phyloP scores from a whole-genome alignment of 1,140 invertebrate species.

The Zaprionus ghesquierei region DNA sequence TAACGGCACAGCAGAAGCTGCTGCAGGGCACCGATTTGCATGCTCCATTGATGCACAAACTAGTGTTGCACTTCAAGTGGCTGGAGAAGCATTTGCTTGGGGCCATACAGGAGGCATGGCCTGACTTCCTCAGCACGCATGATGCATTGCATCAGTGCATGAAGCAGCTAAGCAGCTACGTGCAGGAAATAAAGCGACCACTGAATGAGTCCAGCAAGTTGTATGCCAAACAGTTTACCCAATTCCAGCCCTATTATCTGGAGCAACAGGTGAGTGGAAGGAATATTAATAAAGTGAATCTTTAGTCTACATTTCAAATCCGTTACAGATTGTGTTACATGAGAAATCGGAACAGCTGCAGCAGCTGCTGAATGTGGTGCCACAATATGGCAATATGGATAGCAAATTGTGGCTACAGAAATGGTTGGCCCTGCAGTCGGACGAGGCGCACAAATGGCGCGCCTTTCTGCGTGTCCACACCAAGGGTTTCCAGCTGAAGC shows the following conservation, averaged over 20 bases:
- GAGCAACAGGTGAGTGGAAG: slow-evolving; percentile 61
- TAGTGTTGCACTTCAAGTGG: slow-evolving; percentile 81
- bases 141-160: slow-evolving; percentile 5
- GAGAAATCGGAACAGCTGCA: slow-evolving; percentile 34
- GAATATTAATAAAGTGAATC: background rate
- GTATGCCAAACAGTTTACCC: slow-evolving; percentile 68
- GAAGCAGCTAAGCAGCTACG: slow-evolving; percentile 41
- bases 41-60: slow-evolving; percentile 64
- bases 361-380: slow-evolving; percentile 45
- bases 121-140: background rate
- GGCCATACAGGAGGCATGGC: slow-evolving; percentile 6
- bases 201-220: slow-evolving; percentile 67
- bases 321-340: slow-evolving; percentile 25
- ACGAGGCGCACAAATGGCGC: slow-evolving; percentile 57
- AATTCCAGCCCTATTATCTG: slow-evolving; percentile 70
- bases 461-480: slow-evolving; percentile 30
- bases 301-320: background rate
- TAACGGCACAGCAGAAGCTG: slow-evolving; percentile 48
- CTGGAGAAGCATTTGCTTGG: slow-evolving; percentile 65
- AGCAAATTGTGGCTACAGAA: slow-evolving; percentile 32
- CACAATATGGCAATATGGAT: slow-evolving; percentile 58
- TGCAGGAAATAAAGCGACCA: slow-evolving; percentile 57
- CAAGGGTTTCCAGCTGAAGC: slow-evolving; percentile 34
- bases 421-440: slow-evolving; percentile 49
- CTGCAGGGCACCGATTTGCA: slow-evolving; percentile 60